Evolutionary conservation across 1,140 invertebrate genomes (phyloP), one percentile per base, ranked within the genome.

Genomic region (Pseudomyrmex dendroicus): DNA sequence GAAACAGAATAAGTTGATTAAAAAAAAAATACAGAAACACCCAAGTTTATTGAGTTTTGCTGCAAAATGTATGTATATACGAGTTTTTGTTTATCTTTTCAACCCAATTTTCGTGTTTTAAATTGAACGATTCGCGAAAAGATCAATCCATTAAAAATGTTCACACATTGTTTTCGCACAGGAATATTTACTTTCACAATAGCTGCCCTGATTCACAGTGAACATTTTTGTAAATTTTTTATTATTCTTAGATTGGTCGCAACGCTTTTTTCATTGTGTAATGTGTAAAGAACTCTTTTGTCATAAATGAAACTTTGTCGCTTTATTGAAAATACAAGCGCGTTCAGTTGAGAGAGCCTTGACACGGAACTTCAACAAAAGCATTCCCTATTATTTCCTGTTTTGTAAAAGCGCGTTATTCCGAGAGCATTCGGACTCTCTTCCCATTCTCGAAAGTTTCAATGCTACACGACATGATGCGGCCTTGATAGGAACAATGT

Each of bases 281-380:
- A 48, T 25, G 44, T 46, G 50, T 20, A 67, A 73, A 46, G 22
- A 63, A 73, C 70, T 35, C 62, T 62, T 82, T 67, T 62, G 44
- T 13, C 22, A 12, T 22, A 59, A 56, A 48, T n/a, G 44, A 67
- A 86, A 67, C 63, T 68, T 56, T 74, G 22, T 20, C 17, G 12
- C 20, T 83, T 67, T 46, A 54, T 52, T 46, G 72, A 44, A 46
- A 56, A 83, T 44, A 50, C 54, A 35, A 52, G 35, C 25, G 52
- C 13, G 46, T 56, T 12, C 35, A 82, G n/a, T 8, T 54, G 7
- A 50, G 20, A 84, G 20, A 84, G 85, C 62, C 67, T 86, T 84
- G 85, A 87, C 85, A 86, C 63, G 12, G 17, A 73, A 61, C n/a
- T 56, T 22, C 56, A 70, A 84, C 82, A 84, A 87, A 86, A 86